Base-by-base conservation (phyloP, 1,140 invertebrate genomes). In the Heliconius nattereri region DNA sequence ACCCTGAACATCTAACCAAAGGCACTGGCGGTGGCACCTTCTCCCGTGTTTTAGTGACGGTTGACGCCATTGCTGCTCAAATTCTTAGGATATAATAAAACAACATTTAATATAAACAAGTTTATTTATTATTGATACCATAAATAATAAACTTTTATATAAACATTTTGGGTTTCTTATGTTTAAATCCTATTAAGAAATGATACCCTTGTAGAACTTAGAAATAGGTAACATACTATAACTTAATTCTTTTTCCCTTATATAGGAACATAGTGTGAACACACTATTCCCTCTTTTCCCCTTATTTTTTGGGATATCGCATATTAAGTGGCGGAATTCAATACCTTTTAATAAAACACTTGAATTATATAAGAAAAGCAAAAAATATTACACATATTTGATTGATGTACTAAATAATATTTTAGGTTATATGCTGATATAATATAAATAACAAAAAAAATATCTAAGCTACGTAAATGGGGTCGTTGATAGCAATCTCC, bases 1-100 rank as follows among this genome's bases (percentile, higher is more conserved):
- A 99, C 95, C 98, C 98, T 0, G 98, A 98, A 85, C 95, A 96
- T 79, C 89, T 98, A 60, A 95, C 96, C 0, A 98, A 98, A 92
- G 97, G 97, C 76, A 95, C 88, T 20, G 92, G 91, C 40, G 95
- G 87, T 7, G 96, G 96, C 16, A 96, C 96, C 11, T 96, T 96
- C 86, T 95, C 95, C 0, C 91, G 95, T 7, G 84, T 96, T 9
- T 82, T 90, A 8, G 80, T 94, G 29, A 78, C 84, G 3, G 32
- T 85, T 5, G 84, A 79, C 66, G 84, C 76, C n/a, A 87, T 92
- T 7, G 87, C 88, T 2, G 89, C 89, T 11, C 92, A 94, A 83
- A 91, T 94, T 75, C 72, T 93, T 78, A 87, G 92, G 54, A 92
- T 94, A 85, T 94, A 80, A 84, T 54, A 26, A 71, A 35, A 49